Evolutionary conservation across 1,140 invertebrate genomes (phyloP).

Genomic region (Euglossa dilemma): DNA sequence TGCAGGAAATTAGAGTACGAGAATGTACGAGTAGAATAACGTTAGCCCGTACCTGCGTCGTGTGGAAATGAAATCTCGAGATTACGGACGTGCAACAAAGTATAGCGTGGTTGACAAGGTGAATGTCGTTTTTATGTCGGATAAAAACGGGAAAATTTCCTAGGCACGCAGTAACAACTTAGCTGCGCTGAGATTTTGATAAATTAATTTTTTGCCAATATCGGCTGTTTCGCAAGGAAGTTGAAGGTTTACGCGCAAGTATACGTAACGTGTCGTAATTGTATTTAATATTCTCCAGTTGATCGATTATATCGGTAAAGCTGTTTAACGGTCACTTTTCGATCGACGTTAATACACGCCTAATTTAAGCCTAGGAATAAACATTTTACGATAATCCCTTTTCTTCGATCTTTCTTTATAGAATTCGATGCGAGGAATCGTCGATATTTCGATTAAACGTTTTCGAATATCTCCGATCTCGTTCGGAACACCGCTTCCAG

Average conservation of each 20-base stretch:
- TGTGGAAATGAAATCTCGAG: too few relatives aligned
- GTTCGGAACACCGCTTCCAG: too few relatives aligned
- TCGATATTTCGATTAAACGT: background rate
- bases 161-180: too few relatives aligned
- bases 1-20: background rate
- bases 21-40: too few relatives aligned
- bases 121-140: background rate
- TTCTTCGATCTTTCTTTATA: background rate
- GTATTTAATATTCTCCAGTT: background rate
- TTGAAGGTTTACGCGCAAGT: background rate
- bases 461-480: background rate
- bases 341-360: background rate
- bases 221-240: background rate
- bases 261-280: background rate
- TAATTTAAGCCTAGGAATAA: background rate
- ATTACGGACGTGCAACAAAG: too few relatives aligned
- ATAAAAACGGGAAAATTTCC: too few relatives aligned
- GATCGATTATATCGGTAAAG: background rate
- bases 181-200: too few relatives aligned
- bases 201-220: background rate
- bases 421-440: background rate
- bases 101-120: background rate
- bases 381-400: background rate
- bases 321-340: background rate
- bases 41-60: too few relatives aligned